These are phyloP conservation scores for Cephus pygmeus DNA, from an alignment of 2,888 invertebrate genomes.

Conservation along the genomic window DNA sequence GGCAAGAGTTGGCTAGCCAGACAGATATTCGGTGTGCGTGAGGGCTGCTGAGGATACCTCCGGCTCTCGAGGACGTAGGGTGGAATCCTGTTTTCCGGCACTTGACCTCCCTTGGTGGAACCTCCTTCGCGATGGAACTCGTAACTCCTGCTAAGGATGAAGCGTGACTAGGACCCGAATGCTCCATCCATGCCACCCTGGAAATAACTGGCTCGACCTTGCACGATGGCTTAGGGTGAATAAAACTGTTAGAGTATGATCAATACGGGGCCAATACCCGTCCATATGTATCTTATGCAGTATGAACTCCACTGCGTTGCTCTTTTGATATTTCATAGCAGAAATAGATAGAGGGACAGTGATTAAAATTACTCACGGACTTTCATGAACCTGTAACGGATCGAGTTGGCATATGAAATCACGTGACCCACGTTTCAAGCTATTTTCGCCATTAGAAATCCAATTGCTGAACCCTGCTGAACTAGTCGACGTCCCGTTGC, in stretches of 20 bases:
- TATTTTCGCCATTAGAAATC: neutral
- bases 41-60: slow-evolving; percentile 14
- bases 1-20: slow-evolving; percentile 31
- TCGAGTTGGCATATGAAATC: neutral
- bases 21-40: slow-evolving; percentile 52
- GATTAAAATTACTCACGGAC: neutral
- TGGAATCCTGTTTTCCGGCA: slow-evolving; percentile 11
- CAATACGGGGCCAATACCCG: neutral
- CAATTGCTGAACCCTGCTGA: neutral
- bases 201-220: neutral
- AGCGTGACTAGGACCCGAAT: neutral
- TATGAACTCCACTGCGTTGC: neutral
- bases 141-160: neutral
- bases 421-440: neutral
- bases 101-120: slow-evolving; percentile 9
- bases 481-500: neutral
- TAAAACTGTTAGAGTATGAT: neutral
- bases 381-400: too few species aligned
- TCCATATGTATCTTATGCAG: neutral
- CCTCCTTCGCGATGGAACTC: neutral
- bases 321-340: neutral
- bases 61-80: slow-evolving; percentile 2
- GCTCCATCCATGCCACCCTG: neutral
- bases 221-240: neutral
- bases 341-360: neutral